phyloP scores from a whole-genome alignment of 2,113 vertebrate species.

The Gallinago undulata region DNA sequence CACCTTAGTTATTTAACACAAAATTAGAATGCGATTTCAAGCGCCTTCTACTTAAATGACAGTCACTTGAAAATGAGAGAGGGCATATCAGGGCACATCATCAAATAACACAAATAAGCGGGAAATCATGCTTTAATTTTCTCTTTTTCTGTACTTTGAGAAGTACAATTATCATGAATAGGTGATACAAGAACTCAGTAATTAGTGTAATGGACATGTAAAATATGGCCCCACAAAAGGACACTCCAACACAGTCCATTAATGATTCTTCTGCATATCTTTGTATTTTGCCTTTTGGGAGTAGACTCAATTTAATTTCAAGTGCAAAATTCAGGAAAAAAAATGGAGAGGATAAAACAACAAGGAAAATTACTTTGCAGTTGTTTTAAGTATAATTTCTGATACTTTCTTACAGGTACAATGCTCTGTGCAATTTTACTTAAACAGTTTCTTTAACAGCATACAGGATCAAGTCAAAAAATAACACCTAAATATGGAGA shows the following conservation, averaged over 20 bases:
- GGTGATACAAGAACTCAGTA: not conserved
- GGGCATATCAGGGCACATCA: not conserved
- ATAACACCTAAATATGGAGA: not conserved
- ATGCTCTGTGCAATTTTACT: not conserved
- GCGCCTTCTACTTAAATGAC: not conserved
- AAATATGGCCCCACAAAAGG: not conserved
- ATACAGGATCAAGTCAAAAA: not conserved
- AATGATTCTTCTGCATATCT: not conserved
- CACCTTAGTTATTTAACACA: not conserved
- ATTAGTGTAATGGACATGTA: accelerated
- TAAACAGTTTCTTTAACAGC: not conserved
- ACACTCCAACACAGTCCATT: not conserved
- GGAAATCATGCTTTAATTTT: not conserved
- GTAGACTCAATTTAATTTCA: not conserved
- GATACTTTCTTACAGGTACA: not conserved
- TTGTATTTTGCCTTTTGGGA: not conserved
- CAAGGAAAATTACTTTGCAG: not conserved
- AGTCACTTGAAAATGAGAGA: not conserved
- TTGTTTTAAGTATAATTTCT: not conserved
- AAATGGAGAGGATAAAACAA: not conserved
- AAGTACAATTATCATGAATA: not conserved
- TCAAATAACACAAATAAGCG: not conserved
- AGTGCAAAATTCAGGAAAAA: not conserved
- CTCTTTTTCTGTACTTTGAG: not conserved
- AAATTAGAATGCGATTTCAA: not conserved